Evolutionary conservation across 23 tunicate species (phyloP).

Genomic region (Halocynthia roretzi): DNA sequence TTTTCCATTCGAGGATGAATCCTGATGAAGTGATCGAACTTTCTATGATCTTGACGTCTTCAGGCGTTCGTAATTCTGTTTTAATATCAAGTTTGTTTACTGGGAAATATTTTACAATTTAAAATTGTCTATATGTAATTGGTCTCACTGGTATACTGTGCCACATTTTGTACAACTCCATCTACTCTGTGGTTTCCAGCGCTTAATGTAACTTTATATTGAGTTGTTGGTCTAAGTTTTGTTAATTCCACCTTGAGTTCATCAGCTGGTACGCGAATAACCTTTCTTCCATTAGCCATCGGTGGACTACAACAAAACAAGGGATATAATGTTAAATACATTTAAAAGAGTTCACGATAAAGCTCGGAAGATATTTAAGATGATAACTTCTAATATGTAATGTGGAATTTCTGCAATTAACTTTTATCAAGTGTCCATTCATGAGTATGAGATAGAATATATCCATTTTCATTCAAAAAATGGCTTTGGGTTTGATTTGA

Average conservation of each 20-base stretch:
- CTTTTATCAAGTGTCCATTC: no score
- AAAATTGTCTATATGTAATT: background rate
- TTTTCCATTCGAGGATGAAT: slow-evolving; percentile 41
- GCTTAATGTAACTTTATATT: slow-evolving; percentile 51
- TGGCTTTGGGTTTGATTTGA: no score
- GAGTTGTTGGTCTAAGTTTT: slow-evolving; percentile 46
- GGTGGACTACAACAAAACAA: slow-evolving; percentile 44
- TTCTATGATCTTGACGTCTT: slow-evolving; percentile 29
- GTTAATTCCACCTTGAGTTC: slow-evolving; percentile 30
- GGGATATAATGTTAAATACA: background rate
- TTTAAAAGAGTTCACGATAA: no score
- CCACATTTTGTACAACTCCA: slow-evolving; percentile 40
- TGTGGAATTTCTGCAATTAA: no score
- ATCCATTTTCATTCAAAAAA: no score
- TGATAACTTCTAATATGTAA: no score
- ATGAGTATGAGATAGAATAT: no score
- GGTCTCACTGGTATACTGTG: slow-evolving; percentile 59
- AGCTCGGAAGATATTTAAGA: no score
- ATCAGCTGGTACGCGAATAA: slow-evolving; percentile 16
- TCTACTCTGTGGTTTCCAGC: slow-evolving; percentile 43
- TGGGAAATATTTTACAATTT: background rate
- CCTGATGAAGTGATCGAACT: slow-evolving; percentile 49
- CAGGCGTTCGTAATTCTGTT: slow-evolving; percentile 65
- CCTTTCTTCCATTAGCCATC: slow-evolving; percentile 5
- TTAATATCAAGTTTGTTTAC: background rate